Base-by-base conservation (phyloP, 2,888 invertebrate genomes). In the Cephonodes hylas region DNA sequence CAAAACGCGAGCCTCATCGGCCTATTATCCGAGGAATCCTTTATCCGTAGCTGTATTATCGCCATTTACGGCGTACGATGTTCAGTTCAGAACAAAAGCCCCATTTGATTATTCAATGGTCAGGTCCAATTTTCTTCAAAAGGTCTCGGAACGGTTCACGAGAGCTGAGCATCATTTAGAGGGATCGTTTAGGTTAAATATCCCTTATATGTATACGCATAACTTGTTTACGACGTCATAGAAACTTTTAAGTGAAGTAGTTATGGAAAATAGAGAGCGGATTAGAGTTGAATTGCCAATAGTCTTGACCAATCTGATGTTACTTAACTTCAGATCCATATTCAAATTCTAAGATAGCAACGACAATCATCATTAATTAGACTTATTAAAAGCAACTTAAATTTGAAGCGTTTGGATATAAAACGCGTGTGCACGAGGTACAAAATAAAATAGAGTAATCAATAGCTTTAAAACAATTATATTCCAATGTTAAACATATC, bases 181-280 rank as follows among this genome's bases (percentile, higher is more conserved):
- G 79, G 77, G 76, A 18, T 31, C 7, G 53, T 53, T 27, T 76
- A 68, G 76, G 73, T 74, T 79, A 71, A 76, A 77, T 84, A 80
- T 77, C 70, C 87, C 86, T 79, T 87, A 86, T 85, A 86, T 59
- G 84, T 85, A 81, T 69, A 72, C 75, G 86, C 83, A 86, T 85
- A 81, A 83, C 77, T 79, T 71, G 77, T 85, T 83, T 83, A 83
- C 80, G 84, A 15, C 7, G 7, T 25, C 25, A 48, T 48, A 38
- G 48, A 48, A 48, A 15, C 48, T 15, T 15, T 48, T 27, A 15
- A 48, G 44, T 22, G 18, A 10, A 44, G 6, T 18, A 18, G 18
- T 10, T 44, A 44, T 44, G 20, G 15, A 20, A 18, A 44, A 34
- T 1, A 8, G 3, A 34, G 8, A 6, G 7, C 13, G 2, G 6